A percentile compares a stretch with the other conserved stretches of the same genome.
Conservation (phyloP, 2,797 vertebrate species). For the Dipus sagitta region DNA sequence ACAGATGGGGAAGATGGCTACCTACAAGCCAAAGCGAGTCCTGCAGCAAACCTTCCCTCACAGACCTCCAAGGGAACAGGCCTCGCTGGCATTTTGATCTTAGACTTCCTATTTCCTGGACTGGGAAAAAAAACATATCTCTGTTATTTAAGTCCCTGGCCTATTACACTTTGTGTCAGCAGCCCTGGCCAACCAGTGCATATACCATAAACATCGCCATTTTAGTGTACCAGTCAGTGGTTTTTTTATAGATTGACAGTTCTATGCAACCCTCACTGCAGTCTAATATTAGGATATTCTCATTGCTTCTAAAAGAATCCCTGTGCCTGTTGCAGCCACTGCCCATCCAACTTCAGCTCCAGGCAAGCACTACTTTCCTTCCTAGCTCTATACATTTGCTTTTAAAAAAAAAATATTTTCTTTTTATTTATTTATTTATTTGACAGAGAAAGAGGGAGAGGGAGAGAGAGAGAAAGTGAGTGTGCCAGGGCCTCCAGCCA, state of each 20-base stretch:
- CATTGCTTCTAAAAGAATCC: constrained; percentile 15
- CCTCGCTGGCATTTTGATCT: background rate
- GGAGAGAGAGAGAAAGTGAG: no score
- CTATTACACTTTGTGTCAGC: background rate
- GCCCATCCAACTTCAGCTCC: background rate
- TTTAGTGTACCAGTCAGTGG: background rate
- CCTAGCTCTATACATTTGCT: background rate
- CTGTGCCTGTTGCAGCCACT: background rate
- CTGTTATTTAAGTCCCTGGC: background rate
- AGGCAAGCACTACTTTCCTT: background rate
- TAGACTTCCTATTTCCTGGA: background rate
- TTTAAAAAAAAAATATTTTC: no score
- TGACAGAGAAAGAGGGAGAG: no score
- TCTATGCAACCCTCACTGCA: background rate
- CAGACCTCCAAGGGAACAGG: no score
- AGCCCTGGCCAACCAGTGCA: background rate
- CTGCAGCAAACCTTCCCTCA: background rate
- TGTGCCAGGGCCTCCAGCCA: no score
- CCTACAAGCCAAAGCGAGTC: background rate
- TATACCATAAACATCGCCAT: background rate
- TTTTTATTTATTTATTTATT: no score
- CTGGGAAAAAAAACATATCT: background rate
- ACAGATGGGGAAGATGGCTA: background rate
- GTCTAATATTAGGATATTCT: constrained; percentile 39
- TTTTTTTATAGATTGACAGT: constrained; percentile 30